These are phyloP conservation scores for Druceiella hillmani DNA, from an alignment of 2,888 invertebrate genomes.

Conservation along the genomic window DNA sequence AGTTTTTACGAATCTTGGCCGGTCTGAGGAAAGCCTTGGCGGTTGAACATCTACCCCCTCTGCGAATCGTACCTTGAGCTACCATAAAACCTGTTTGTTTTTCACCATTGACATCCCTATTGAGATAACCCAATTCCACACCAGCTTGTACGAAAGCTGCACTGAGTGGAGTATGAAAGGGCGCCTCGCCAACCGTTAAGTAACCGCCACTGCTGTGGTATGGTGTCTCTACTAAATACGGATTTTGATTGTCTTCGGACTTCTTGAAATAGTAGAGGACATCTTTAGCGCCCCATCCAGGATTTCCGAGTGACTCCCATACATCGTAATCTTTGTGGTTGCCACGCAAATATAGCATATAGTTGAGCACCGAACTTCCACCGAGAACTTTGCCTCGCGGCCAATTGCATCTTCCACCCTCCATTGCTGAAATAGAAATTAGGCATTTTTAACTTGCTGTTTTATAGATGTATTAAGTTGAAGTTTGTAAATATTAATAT, in stretches of 20 bases:
- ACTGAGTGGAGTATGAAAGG: conserved; percentile 79
- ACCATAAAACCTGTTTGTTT: conserved; percentile 86
- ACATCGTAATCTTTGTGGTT: conserved; percentile 85
- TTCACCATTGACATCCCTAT: conserved; percentile 83
- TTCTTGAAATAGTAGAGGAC: conserved; percentile 83
- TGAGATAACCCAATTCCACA: conserved; percentile 76
- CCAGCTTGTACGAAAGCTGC: conserved; percentile 80
- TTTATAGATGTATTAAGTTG: not conserved
- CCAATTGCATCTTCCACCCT: conserved; percentile 81
- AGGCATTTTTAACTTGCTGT: conserved; percentile 3
- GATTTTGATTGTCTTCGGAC: conserved; percentile 86
- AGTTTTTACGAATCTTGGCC: conserved; percentile 70
- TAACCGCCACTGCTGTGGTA: conserved; percentile 79
- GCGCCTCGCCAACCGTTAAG: conserved; percentile 79
- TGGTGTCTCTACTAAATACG: conserved; percentile 70
- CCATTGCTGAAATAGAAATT: conserved; percentile 62
- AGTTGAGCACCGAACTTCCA: conserved; percentile 84
- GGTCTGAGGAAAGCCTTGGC: conserved; percentile 84
- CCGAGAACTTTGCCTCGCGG: conserved; percentile 89
- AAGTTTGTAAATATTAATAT: not conserved
- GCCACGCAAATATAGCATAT: conserved; percentile 87
- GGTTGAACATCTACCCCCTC: conserved; percentile 82
- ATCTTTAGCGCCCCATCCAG: conserved; percentile 82
- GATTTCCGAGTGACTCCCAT: conserved; percentile 84
- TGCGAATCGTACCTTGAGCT: conserved; percentile 72